Conservation (phyloP, 2,888 invertebrate species). For the Epinotia bilunana region DNA sequence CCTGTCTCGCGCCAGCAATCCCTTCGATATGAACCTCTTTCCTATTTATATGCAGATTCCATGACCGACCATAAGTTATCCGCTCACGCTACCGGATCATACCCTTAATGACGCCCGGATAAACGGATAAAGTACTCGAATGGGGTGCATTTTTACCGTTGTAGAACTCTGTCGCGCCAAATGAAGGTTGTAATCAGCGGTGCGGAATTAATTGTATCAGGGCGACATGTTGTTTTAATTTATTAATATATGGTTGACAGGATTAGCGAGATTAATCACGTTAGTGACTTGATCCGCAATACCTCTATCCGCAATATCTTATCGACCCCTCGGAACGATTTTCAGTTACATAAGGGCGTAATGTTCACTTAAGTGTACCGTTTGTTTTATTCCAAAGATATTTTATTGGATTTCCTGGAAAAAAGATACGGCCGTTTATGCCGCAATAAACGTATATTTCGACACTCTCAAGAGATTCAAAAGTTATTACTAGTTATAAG, state of each 20-base stretch:
- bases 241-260: conserved; percentile 69
- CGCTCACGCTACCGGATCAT: conserved; percentile 78
- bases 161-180: conserved; percentile 66
- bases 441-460: too few species aligned
- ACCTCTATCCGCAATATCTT: background rate
- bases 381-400: too few species aligned
- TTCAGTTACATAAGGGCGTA: background rate
- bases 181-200: conserved; percentile 64
- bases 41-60: conserved; percentile 84
- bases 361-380: too few species aligned
- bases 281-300: conserved; percentile 45
- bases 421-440: too few species aligned
- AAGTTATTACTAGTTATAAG: too few species aligned
- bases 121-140: conserved; percentile 72
- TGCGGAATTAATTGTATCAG: conserved; percentile 76
- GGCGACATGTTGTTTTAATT: conserved; percentile 74
- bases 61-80: conserved; percentile 81
- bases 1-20: conserved; percentile 52
- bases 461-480: too few species aligned
- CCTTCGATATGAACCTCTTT: conserved; percentile 67
- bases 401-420: too few species aligned
- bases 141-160: conserved; percentile 65
- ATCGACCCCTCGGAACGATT: background rate
- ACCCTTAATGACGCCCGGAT: conserved; percentile 77
- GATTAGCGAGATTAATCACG: conserved; percentile 68